Percentiles rank a stretch among this genome's conserved stretches.
Conservation (phyloP, 2,797 vertebrate species). For the Crocidura indochinensis region DNA sequence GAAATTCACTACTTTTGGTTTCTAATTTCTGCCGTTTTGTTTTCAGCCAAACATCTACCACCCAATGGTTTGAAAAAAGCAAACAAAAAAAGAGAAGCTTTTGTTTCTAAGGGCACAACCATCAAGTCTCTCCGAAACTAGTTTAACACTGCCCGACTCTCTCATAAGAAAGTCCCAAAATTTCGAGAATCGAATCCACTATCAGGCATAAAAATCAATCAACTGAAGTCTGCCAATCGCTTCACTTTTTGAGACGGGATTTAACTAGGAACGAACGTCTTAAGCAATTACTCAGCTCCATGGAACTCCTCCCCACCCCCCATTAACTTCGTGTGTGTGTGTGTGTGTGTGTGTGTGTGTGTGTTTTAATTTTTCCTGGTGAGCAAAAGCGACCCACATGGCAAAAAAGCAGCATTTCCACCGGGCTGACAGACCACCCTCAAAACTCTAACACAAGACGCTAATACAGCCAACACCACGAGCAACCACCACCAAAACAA, state of each 20-base stretch:
- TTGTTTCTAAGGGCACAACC: conserved; percentile 61
- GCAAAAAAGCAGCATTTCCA: conserved; percentile 35
- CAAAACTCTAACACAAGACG: too few relatives aligned
- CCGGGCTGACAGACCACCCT: neutral
- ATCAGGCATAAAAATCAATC: neutral
- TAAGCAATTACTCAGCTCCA: too few relatives aligned
- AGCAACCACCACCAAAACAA: neutral
- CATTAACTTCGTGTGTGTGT: neutral
- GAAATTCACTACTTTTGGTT: conserved; percentile 53
- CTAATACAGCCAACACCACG: neutral
- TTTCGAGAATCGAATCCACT: conserved; percentile 25
- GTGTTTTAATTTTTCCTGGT: neutral
- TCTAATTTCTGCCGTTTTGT: conserved; percentile 26
- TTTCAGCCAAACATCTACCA: conserved; percentile 45
- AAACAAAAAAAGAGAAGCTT: conserved; percentile 55
- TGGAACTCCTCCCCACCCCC: too few relatives aligned
- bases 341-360: too few relatives aligned
- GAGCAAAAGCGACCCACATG: conserved; percentile 41
- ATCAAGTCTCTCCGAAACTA: neutral
- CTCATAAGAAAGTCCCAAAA: conserved; percentile 16
- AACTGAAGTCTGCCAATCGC: neutral
- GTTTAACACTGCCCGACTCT: conserved; percentile 25
- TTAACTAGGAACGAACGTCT: too few relatives aligned
- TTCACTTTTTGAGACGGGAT: too few relatives aligned
- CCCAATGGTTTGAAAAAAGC: neutral